Evolutionary conservation across 2,113 vertebrate genomes (phyloP), one percentile per base, ranked within the genome.

Genomic region (Percopsis transmontana): DNA sequence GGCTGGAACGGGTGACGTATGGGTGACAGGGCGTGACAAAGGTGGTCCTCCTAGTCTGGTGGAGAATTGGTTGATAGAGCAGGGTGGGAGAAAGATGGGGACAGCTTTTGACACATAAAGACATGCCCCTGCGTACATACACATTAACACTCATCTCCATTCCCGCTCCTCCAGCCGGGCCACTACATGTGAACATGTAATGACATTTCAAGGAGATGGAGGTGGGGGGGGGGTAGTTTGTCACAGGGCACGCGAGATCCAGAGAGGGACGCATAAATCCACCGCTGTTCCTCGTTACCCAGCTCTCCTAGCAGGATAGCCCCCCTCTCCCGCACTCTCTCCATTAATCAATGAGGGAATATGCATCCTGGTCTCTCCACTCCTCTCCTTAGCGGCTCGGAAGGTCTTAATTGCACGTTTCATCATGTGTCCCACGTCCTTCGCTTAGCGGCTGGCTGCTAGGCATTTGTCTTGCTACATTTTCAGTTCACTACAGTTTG

Each of bases 161-260:
- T 77, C 81, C 83, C 70, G 89, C 77, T 77, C 74, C 80, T 65
- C 77, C 62, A 61, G 63, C 77, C 63, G 62, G 63, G 60, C 70
- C 40, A 58, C 74, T 70, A 19, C 74, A 76, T 55, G 53, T 20
- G 77, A 82, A 77, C 81, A 85, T 79, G 79, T 88, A 91, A 91
- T 88, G 88, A 90, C 87, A 88, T 91, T 89, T 91, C 87, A 88
- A 88, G 87, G 89, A 90, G 82, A 90, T 84, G 66, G 80, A 80
- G 78, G 72, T 72, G 70, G 59, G 66, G 59, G 14, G 78, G 62
- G 72, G 74, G 61, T 77, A 84, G 80, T 87, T 83, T 83, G 81
- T 89, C 85, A 79, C 69, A 15, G 81, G 81, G 85, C 78, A 75
- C 76, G 69, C 72, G 71, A 52, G 77, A 79, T 67, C 19, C 19